Percentiles rank a stretch among this genome's conserved stretches.
phyloP scores from a whole-genome alignment of 2,113 vertebrate genomes.

The Tragelaphus scriptus region DNA sequence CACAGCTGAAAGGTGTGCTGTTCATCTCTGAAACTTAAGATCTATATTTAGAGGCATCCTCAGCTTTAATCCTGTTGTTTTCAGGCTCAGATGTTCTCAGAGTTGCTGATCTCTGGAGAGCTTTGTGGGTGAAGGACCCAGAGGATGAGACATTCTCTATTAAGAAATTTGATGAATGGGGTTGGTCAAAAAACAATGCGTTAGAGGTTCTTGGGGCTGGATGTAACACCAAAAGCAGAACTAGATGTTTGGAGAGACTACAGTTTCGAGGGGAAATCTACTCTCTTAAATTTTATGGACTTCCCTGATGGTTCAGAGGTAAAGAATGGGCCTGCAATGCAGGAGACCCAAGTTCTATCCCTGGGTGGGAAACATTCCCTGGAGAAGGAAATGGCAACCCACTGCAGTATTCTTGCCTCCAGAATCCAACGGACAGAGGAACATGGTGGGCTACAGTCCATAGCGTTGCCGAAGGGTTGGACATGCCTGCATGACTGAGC shows the following conservation, averaged over 20 bases:
- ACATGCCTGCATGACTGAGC: background rate
- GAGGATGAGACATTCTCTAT: background rate
- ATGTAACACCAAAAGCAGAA: background rate
- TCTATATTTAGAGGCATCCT: too few species aligned
- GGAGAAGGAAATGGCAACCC: background rate
- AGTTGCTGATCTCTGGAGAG: fast-evolving
- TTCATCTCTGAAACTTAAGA: background rate
- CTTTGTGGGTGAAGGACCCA: fast-evolving
- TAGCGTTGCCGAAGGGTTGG: background rate
- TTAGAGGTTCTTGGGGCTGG: fast-evolving
- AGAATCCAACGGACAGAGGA: background rate
- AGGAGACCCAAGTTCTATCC: background rate
- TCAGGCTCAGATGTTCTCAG: background rate
- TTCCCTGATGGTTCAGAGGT: background rate
- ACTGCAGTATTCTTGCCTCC: background rate
- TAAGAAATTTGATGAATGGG: background rate
- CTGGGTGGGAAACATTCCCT: background rate
- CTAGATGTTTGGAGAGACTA: fast-evolving
- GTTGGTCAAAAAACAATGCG: background rate
- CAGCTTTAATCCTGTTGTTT: background rate
- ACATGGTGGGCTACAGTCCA: background rate
- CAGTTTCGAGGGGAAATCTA: background rate
- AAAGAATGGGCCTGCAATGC: background rate
- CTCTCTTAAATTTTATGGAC: background rate
- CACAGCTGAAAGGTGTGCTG: background rate